Evolutionary conservation across 2,888 invertebrate species (phyloP).

Genomic region (Amblyjoppa proteus): DNA sequence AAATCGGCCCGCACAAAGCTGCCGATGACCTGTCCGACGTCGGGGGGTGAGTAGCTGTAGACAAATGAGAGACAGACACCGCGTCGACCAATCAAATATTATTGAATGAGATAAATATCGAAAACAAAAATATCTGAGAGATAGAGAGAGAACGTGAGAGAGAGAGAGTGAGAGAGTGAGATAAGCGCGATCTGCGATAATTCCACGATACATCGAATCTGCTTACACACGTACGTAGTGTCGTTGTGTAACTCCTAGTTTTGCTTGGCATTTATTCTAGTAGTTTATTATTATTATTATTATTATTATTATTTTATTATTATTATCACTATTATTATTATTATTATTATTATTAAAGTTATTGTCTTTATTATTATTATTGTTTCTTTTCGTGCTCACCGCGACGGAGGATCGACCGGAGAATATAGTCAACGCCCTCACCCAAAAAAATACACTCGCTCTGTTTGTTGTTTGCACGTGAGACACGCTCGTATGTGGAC

Average conservation of each 20-base stretch:
- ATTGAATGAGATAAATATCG: constrained; percentile 37
- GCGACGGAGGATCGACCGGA: constrained; percentile 58
- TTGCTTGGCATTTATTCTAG: constrained; percentile 79
- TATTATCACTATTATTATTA: constrained; percentile 76
- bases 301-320: constrained; percentile 71
- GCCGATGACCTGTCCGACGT: constrained; percentile 86
- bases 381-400: constrained; percentile 81
- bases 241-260: constrained; percentile 78
- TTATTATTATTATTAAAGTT: constrained; percentile 77
- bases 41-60: constrained; percentile 87
- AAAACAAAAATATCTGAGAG: constrained; percentile 14
- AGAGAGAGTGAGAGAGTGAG: constrained; percentile 24
- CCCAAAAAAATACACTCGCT: constrained; percentile 39
- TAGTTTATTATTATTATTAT: constrained; percentile 79
- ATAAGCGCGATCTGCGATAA: constrained; percentile 64
- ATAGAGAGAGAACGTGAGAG: constrained; percentile 24
- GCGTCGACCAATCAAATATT: constrained; percentile 53
- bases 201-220: constrained; percentile 69
- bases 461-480: constrained; percentile 69
- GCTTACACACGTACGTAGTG: constrained; percentile 78
- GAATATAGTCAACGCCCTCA: constrained; percentile 55
- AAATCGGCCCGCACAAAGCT: constrained; percentile 82
- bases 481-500: constrained; percentile 4
- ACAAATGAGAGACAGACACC: constrained; percentile 65
- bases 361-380: constrained; percentile 82